phyloP scores from a whole-genome alignment of 2,797 vertebrate species.

The Urophycis tenuis region DNA sequence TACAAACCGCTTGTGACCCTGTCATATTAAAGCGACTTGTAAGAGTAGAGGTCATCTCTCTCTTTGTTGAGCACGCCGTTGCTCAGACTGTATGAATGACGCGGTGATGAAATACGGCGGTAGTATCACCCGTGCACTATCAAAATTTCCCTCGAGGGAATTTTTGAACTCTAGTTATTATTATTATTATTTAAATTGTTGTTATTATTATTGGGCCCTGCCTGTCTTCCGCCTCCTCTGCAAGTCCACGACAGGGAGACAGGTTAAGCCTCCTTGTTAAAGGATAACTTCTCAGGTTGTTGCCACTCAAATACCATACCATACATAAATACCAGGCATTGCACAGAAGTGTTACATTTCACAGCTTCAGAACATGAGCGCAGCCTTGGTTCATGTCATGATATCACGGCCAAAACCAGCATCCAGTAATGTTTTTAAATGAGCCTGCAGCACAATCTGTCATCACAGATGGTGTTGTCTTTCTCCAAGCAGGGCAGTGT shows the following conservation, averaged over 20 bases:
- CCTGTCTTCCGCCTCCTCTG: neutral
- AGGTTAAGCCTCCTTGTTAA: neutral
- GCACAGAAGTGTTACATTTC: neutral
- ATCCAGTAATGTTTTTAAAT: neutral
- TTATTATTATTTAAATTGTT: too few relatives aligned
- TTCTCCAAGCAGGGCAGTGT: neutral
- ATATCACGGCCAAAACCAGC: neutral
- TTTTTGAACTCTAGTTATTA: too few relatives aligned
- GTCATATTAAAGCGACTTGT: too few relatives aligned
- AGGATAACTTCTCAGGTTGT: neutral
- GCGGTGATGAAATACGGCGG: too few relatives aligned
- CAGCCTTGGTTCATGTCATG: neutral
- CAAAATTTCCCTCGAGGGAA: too few relatives aligned
- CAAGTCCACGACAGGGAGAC: neutral
- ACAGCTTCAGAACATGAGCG: neutral
- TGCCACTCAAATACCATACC: neutral
- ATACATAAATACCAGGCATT: neutral
- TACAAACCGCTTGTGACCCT: too few relatives aligned
- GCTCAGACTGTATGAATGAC: too few relatives aligned
- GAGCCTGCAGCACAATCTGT: neutral
- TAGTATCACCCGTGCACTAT: too few relatives aligned
- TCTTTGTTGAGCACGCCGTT: too few relatives aligned
- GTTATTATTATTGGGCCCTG: neutral
- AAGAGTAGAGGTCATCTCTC: too few relatives aligned
- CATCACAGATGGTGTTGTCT: neutral